Evolutionary conservation across 2,888 invertebrate species (phyloP).

Genomic region (Drosophila yooni): DNA sequence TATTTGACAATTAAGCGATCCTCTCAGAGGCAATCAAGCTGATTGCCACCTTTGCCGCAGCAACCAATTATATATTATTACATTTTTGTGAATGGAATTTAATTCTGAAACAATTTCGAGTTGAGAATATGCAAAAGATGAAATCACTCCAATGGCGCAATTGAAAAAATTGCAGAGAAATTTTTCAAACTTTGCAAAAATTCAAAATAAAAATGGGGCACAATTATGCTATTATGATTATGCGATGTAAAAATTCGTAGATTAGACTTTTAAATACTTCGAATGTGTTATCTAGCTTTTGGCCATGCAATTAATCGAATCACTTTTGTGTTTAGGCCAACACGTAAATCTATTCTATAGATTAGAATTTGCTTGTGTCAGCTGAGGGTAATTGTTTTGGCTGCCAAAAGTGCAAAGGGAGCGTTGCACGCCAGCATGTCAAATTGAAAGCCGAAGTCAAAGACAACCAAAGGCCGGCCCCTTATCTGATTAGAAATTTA

Average conservation of each 20-base stretch:
- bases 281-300: neutral
- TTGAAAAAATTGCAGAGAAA: neutral
- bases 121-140: neutral
- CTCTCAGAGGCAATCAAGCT: constrained; percentile 11
- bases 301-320: neutral
- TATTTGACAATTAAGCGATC: constrained; percentile 22
- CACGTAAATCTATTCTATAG: neutral
- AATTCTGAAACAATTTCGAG: neutral
- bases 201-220: too few relatives aligned
- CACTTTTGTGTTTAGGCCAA: neutral
- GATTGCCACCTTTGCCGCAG: constrained; percentile 4
- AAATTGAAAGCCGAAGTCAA: constrained; percentile 24
- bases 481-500: constrained; percentile 73
- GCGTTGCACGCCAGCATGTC: neutral
- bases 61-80: neutral
- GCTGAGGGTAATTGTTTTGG: constrained; percentile 14
- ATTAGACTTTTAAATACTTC: neutral
- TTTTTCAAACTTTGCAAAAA: too few relatives aligned
- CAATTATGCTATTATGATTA: accelerated
- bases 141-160: neutral
- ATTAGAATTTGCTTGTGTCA: neutral
- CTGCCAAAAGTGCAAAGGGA: constrained; percentile 30
- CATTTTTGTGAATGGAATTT: neutral
- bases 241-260: neutral
- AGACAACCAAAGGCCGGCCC: constrained; percentile 40